Conservation (phyloP, 2,888 invertebrate species). For the Sisyra terminalis region DNA sequence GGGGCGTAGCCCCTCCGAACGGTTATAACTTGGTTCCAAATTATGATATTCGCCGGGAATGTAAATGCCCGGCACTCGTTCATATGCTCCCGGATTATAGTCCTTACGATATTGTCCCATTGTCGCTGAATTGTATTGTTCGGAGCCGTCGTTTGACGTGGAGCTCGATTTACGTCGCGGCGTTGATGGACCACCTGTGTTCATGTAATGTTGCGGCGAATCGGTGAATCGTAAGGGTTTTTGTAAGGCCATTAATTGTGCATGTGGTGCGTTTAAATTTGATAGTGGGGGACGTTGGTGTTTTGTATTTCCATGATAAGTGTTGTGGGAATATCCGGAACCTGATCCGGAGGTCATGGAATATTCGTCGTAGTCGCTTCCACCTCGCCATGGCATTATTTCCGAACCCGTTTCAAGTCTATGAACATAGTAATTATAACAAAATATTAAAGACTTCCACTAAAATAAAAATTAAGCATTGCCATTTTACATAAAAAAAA, state of each 20-base stretch:
- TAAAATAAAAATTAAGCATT: no score
- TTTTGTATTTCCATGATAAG: conserved; percentile 75
- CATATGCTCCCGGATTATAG: conserved; percentile 25
- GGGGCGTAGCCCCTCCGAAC: conserved; percentile 16
- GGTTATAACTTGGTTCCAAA: conserved; percentile 7
- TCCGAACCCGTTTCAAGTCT: background rate
- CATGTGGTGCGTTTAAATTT: conserved; percentile 30
- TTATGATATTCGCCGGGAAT: conserved; percentile 26
- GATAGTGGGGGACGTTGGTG: conserved; percentile 47
- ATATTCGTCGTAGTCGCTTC: conserved; percentile 37
- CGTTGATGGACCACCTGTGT: conserved; percentile 30
- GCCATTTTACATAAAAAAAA: no score
- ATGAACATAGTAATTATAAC: background rate
- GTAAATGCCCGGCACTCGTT: conserved; percentile 29
- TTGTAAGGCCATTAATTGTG: conserved; percentile 30
- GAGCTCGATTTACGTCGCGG: conserved; percentile 57
- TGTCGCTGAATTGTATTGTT: conserved; percentile 24
- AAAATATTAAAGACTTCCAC: no score
- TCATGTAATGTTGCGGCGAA: conserved; percentile 51
- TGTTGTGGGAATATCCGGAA: conserved; percentile 60
- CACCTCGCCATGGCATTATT: conserved; percentile 6
- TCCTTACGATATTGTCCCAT: conserved; percentile 27
- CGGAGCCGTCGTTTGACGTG: conserved; percentile 52
- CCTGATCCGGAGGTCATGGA: conserved; percentile 35
- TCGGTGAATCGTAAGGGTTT: conserved; percentile 59